phyloP scores from a whole-genome alignment of 2,888 invertebrate species.

The Drosophila colorata region DNA sequence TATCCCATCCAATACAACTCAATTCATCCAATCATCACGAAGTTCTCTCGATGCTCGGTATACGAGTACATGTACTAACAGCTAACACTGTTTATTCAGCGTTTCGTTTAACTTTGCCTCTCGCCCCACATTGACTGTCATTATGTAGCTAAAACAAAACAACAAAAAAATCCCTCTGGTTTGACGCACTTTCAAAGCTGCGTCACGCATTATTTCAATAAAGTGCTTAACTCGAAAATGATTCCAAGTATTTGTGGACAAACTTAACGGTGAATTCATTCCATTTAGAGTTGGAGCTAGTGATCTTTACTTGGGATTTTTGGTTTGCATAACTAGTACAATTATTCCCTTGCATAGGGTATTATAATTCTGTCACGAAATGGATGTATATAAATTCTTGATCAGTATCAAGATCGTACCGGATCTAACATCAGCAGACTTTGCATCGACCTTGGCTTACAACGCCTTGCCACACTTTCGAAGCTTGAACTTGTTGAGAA shows the following conservation, averaged over 20 bases:
- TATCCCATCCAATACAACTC: constrained; percentile 46
- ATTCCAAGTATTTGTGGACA: background rate
- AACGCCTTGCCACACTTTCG: too few species aligned
- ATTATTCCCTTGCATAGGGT: too few species aligned
- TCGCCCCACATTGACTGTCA: constrained; percentile 25
- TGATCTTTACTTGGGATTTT: too few species aligned
- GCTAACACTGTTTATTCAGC: constrained; percentile 5
- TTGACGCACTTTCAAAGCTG: constrained; percentile 61
- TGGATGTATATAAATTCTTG: too few species aligned
- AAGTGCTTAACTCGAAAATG: constrained; percentile 25
- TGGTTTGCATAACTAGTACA: too few species aligned
- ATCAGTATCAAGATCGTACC: too few species aligned
- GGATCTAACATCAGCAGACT: too few species aligned
- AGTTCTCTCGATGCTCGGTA: background rate
- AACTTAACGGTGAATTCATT: background rate
- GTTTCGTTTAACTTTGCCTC: constrained; percentile 9
- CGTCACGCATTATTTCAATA: constrained; percentile 40
- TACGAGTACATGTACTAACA: constrained; percentile 4
- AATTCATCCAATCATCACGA: constrained; percentile 3
- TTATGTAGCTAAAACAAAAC: constrained; percentile 24
- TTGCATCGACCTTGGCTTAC: too few species aligned
- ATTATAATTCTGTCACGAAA: too few species aligned
- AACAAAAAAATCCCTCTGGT: constrained; percentile 2
- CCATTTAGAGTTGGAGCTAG: too few species aligned
- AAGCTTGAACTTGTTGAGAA: too few species aligned